Percentiles rank a stretch among this genome's conserved stretches.
Evolutionary conservation across 2,797 vertebrate genomes (phyloP).

Genomic region (Diplodus sargus): DNA sequence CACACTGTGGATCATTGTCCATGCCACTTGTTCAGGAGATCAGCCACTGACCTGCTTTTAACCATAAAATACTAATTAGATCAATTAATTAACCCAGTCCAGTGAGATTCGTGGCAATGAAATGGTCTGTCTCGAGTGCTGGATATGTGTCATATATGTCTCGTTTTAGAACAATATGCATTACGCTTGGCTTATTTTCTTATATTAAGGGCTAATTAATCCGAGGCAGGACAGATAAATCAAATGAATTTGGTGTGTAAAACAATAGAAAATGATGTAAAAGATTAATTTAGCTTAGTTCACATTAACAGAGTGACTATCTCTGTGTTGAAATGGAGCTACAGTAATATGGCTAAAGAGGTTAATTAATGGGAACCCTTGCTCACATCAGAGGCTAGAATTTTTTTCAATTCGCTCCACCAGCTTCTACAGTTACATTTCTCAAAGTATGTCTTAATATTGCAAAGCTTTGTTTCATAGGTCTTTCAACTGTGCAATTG

Average conservation of each 20-base stretch:
- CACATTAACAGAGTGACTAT: not conserved
- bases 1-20: constrained; percentile 49
- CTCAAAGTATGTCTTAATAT: not conserved
- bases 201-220: constrained; percentile 44
- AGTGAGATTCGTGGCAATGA: constrained; percentile 61
- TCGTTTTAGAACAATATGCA: constrained; percentile 31
- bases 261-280: not conserved
- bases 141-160: constrained; percentile 47
- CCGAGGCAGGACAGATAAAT: not conserved
- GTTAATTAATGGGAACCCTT: not conserved
- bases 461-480: not conserved
- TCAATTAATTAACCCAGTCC: constrained; percentile 67
- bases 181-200: constrained; percentile 21
- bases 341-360: not conserved
- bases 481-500: not conserved
- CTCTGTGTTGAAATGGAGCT: not conserved
- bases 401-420: too few relatives aligned
- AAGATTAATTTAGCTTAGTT: not conserved
- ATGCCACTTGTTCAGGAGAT: constrained; percentile 47
- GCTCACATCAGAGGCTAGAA: too few relatives aligned
- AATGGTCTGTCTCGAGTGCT: constrained; percentile 42
- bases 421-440: not conserved
- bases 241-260: constrained; percentile 16
- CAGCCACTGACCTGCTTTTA: constrained; percentile 61
- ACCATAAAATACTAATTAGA: constrained; percentile 67